phyloP scores from a whole-genome alignment of 2,797 vertebrate species.

The Pyrocephalus nanus region DNA sequence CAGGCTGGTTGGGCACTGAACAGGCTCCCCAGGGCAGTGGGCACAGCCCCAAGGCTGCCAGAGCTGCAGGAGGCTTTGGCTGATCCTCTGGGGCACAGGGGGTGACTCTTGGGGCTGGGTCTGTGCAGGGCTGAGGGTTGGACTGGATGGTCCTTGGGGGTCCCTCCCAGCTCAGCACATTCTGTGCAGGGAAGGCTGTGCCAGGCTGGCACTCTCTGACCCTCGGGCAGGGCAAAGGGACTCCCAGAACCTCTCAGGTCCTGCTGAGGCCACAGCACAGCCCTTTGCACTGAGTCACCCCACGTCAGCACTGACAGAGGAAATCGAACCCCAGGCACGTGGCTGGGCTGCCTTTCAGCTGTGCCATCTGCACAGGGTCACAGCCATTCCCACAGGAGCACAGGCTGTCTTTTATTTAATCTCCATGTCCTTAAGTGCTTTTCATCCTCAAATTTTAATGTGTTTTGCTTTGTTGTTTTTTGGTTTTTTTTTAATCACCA shows the following conservation, averaged over 20 bases:
- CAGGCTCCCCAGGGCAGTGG: background rate
- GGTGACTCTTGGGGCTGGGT: too few species aligned
- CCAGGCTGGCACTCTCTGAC: background rate
- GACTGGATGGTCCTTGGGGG: background rate
- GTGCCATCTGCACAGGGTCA: background rate
- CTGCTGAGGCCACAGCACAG: fast-evolving
- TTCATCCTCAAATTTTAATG: background rate
- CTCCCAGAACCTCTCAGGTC: background rate
- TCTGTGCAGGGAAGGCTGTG: background rate
- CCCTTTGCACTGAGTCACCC: background rate
- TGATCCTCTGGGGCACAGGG: background rate
- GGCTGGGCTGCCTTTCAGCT: background rate
- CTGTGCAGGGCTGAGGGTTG: background rate
- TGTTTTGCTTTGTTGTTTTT: too few species aligned
- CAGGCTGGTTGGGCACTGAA: background rate
- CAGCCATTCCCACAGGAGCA: background rate
- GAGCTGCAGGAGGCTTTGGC: background rate
- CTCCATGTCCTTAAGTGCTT: background rate
- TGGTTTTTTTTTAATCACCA: background rate
- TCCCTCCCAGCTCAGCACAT: background rate
- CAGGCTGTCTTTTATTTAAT: background rate
- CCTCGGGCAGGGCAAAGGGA: background rate
- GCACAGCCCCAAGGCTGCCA: background rate
- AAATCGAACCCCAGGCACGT: background rate
- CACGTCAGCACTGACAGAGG: fast-evolving